phyloP scores from a whole-genome alignment of 2,888 invertebrate genomes.

The Athetis lepigone region DNA sequence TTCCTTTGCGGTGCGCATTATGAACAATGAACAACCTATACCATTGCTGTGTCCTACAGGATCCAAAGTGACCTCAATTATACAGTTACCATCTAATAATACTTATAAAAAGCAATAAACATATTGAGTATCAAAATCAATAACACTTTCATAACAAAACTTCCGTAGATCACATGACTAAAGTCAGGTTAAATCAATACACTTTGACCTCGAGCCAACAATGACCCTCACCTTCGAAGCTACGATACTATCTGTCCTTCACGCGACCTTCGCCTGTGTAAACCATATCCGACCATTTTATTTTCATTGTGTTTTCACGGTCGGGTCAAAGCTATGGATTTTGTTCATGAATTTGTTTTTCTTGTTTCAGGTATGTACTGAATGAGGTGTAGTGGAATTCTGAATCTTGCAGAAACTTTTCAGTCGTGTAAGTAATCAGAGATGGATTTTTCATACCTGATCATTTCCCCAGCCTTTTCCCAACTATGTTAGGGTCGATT shows the following conservation, averaged over 20 bases:
- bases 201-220: constrained; percentile 49
- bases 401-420: background rate
- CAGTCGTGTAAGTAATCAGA: constrained; percentile 13
- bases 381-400: background rate
- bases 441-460: too few species aligned
- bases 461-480: too few species aligned
- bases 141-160: constrained; percentile 11
- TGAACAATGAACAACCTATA: too few species aligned
- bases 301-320: constrained; percentile 23
- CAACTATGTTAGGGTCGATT: too few species aligned
- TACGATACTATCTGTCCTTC: constrained; percentile 54
- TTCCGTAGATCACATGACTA: constrained; percentile 37
- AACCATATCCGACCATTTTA: constrained; percentile 35
- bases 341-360: constrained; percentile 6
- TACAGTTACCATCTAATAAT: too few species aligned
- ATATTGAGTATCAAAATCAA: background rate
- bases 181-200: constrained; percentile 53
- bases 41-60: too few species aligned
- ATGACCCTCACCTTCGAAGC: constrained; percentile 62
- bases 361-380: constrained; percentile 60
- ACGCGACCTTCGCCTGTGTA: constrained; percentile 51
- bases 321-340: background rate
- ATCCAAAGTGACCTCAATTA: too few species aligned
- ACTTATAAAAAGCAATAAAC: too few species aligned
- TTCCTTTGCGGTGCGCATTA: too few species aligned